Base-by-base conservation (phyloP, 2,113 vertebrate species). In the Strigops habroptila region DNA sequence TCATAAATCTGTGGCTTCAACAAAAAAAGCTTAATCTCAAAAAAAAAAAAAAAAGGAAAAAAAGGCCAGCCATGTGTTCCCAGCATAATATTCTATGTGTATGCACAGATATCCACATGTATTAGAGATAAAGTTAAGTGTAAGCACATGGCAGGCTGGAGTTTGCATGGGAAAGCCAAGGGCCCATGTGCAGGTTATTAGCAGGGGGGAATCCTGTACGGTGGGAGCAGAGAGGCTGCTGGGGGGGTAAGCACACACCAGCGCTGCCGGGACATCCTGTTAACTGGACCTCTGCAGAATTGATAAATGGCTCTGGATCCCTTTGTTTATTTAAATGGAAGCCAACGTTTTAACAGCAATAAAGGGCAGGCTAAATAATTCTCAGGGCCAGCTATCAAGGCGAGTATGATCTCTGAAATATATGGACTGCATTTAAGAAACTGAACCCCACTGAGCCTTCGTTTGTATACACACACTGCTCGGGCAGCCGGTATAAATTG, bases 81-180 rank as follows among this genome's bases (percentile, higher is more conserved):
- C 53, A 91, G 35, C 24, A 41, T 59, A 41, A 31, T 68, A 73
- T 84, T 68, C 2, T 9, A 19, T 30, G 8, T 28, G 17, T 18
- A 8, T 21, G 13, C 27, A 6, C 3, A 60, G n/a, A 83, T n/a
- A 85, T 48, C 39, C 52, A 77, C 44, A 12, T 3, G 67, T 57
- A 70, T 52, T 37, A 57, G 60, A 95, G 87, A 90, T 60, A 52
- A 95, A 84, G 55, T 79, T 79, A 95, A 95, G 39, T 28, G 49
- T 31, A 70, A 93, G 92, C 82, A 67, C 64, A 51, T 23, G 71
- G 79, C 3, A 6, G 70, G 86, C 76, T 68, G 73, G 51, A 92
- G 68, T 37, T 80, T 76, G 69, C 3, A 0, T 12, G 15, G 59
- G 69, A 67, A 73, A 75, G 64, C 82, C 74, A n/a, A 70, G 39